A percentile compares a stretch with the other conserved stretches of the same genome.
Evolutionary conservation across 2,888 invertebrate species (phyloP).

Genomic region (Rhamnusium bicolor): DNA sequence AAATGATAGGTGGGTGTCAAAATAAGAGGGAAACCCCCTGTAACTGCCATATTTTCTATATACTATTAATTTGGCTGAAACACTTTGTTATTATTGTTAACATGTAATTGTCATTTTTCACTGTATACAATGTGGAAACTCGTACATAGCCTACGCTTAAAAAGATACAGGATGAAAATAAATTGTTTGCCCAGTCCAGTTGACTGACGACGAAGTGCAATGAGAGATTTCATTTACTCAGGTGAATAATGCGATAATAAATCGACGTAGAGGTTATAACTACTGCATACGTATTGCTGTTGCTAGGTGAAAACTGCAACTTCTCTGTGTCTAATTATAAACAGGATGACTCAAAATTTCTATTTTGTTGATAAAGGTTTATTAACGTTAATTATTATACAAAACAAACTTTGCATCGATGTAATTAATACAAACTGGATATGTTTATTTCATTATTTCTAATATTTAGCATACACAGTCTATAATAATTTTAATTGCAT

Average conservation of each 20-base stretch:
- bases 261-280: slow-evolving; percentile 13
- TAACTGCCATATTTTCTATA: too few species aligned
- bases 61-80: too few species aligned
- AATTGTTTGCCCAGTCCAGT: slow-evolving; percentile 8
- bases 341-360: slow-evolving; percentile 22
- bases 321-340: slow-evolving; percentile 15
- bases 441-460: background rate
- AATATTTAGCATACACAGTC: background rate
- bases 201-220: background rate
- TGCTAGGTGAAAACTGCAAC: slow-evolving; percentile 29
- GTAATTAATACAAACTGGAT: background rate
- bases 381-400: slow-evolving; percentile 10
- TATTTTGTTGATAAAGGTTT: slow-evolving; percentile 14
- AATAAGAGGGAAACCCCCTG: too few species aligned
- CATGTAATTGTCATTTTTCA: too few species aligned
- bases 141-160: too few species aligned
- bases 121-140: too few species aligned
- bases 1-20: too few species aligned
- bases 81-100: too few species aligned
- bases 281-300: slow-evolving; percentile 10
- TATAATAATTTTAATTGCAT: background rate
- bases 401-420: background rate
- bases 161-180: background rate
- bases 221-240: slow-evolving; percentile 24
- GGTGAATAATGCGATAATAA: slow-evolving; percentile 25